A percentile compares a stretch with the other conserved stretches of the same genome.
Conservation (phyloP, 1,140 invertebrate species). For the Drosophila trapezifrons region DNA sequence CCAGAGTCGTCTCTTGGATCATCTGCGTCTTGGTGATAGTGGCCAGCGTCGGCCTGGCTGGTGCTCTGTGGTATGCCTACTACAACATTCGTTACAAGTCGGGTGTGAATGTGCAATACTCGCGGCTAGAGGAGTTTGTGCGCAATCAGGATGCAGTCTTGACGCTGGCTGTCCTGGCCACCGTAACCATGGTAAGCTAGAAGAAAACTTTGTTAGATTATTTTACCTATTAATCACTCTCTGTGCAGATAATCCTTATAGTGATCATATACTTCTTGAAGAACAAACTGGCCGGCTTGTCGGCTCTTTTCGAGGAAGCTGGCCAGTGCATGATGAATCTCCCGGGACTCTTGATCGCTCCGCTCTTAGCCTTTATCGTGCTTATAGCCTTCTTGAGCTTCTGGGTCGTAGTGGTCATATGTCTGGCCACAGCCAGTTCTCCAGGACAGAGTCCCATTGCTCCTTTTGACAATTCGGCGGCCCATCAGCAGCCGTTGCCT, state of each 20-base stretch:
- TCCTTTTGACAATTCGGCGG: slow-evolving; percentile 69
- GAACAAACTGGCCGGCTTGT: slow-evolving; percentile 91
- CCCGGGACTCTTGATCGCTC: slow-evolving; percentile 94
- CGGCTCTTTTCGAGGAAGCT: slow-evolving; percentile 94
- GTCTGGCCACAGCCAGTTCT: slow-evolving; percentile 86
- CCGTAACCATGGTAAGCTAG: slow-evolving; percentile 87
- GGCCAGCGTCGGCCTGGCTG: slow-evolving; percentile 90
- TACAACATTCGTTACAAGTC: slow-evolving; percentile 88
- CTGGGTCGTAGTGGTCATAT: slow-evolving; percentile 93
- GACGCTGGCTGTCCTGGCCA: slow-evolving; percentile 93
- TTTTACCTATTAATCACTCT: background rate
- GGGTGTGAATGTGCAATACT: slow-evolving; percentile 51
- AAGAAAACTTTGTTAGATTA: background rate
- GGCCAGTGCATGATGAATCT: slow-evolving; percentile 92
- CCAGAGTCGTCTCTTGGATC: slow-evolving; percentile 93
- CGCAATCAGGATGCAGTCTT: slow-evolving; percentile 93
- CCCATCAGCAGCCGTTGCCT: slow-evolving; percentile 40
- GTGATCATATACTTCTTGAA: slow-evolving; percentile 92
- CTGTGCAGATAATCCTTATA: slow-evolving; percentile 90
- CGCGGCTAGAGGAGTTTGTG: slow-evolving; percentile 89
- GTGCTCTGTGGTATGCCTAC: slow-evolving; percentile 95
- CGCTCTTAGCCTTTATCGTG: slow-evolving; percentile 92
- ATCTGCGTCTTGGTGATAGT: slow-evolving; percentile 92
- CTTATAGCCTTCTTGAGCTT: slow-evolving; percentile 92
- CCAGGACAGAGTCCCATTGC: slow-evolving; percentile 84